Base-by-base conservation (phyloP, 2,888 invertebrate species). In the Andrena camellia region DNA sequence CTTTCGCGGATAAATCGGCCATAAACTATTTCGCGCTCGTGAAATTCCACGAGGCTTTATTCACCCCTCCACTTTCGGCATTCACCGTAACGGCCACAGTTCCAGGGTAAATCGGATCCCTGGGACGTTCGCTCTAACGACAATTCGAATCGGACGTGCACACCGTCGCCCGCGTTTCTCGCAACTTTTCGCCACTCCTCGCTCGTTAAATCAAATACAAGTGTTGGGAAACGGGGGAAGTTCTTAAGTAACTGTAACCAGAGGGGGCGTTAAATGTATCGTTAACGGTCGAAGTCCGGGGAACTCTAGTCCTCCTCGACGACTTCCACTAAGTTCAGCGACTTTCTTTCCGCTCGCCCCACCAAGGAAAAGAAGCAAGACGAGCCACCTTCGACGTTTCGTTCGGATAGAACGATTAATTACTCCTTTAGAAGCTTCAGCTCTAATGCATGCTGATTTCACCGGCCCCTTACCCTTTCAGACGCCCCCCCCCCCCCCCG, bases 241-340 rank as follows among this genome's bases (percentile, higher is more conserved):
- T 75, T 64, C n/a, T 10, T 8, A 13, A 29, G 64, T 57, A 73
- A 42, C 57, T 73, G 13, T 23, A 63, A 35, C 70, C 20, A 35
- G 6, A 5, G n/a, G 59, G 10, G 7, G 17, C 31, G 48, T 42
- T 57, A 57, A 64, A 50, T 50, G 29, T 48, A 54, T 54, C 72
- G 72, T 62, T 78, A 78, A 78, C 67, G 73, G 48, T 57, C 54
- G 72, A 31, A 23, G 67, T 42, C 67, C 52, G 2, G 31, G 20
- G 8, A 78, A 67, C 78, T 68, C 20, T 35, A 63, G 63, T 64
- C 57, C 70, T 59, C n/a, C 5, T 23, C 10, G 59, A 67, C 10
- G 59, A 67, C 62, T 72, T 60, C 33, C 35, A 23, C 20, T 33
- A 23, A 29, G n/a, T 62, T 35, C 26, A 17, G 10, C 29, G 57